Conservation (phyloP, 2,113 vertebrate genomes). For the Cromileptes altivelis region DNA sequence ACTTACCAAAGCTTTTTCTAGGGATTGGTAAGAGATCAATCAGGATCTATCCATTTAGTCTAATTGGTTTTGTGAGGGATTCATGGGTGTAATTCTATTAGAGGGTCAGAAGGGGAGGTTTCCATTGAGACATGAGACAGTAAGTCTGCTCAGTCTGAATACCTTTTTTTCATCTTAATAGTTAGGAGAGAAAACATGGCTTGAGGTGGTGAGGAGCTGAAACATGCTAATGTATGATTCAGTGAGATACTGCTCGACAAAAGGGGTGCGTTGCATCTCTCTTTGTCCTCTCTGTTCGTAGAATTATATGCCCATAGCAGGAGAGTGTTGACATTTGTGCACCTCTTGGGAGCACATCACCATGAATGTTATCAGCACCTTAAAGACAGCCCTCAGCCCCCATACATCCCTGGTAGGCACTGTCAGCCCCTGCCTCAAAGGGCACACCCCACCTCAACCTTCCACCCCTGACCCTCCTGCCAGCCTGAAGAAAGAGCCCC, state of each 20-base stretch:
- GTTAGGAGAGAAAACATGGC: neutral
- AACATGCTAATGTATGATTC: conserved; percentile 40
- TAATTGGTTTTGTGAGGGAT: conserved; percentile 64
- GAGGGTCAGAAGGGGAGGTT: conserved; percentile 22
- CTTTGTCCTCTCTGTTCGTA: conserved; percentile 81
- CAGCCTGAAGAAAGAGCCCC: conserved; percentile 74
- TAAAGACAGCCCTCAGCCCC: conserved; percentile 78
- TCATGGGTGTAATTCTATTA: conserved; percentile 51
- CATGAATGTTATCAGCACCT: conserved; percentile 87
- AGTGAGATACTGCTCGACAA: conserved; percentile 69
- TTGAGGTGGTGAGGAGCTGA: neutral
- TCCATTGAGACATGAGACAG: conserved; percentile 19
- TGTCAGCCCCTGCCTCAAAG: conserved; percentile 69
- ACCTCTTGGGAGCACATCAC: conserved; percentile 83
- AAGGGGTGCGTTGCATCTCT: conserved; percentile 80
- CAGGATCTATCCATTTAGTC: conserved; percentile 40
- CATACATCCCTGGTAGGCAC: conserved; percentile 53
- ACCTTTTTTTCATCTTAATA: neutral
- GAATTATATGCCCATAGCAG: conserved; percentile 81
- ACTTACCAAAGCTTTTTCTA: conserved; percentile 34
- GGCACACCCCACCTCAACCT: conserved; percentile 74
- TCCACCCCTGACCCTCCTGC: conserved; percentile 78
- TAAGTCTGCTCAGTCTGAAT: neutral
- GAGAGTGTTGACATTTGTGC: conserved; percentile 87
- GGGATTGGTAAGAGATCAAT: conserved; percentile 60